A percentile compares a stretch with the other conserved stretches of the same genome.
These are phyloP conservation scores for Pelosia muscerda DNA, from an alignment of 2,888 invertebrate genomes.

Conservation along the genomic window DNA sequence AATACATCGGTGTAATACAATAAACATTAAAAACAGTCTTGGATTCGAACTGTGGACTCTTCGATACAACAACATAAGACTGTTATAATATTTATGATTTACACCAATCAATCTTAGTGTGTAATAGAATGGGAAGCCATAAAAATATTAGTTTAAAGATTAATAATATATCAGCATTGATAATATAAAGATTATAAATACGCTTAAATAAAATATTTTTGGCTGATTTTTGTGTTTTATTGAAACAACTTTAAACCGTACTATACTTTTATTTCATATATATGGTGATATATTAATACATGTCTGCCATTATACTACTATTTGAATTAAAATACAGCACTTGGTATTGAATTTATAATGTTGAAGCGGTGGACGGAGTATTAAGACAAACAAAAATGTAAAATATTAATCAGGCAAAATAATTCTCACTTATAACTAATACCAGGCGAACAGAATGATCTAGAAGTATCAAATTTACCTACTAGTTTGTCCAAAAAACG, in stretches of 20 bases:
- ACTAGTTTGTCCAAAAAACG: too few relatives aligned
- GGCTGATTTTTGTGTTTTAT: conserved; percentile 80
- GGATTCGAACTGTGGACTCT: conserved; percentile 26
- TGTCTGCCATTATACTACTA: not conserved
- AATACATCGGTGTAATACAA: conserved; percentile 66
- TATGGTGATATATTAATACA: not conserved
- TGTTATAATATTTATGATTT: conserved; percentile 70
- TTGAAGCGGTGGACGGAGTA: not conserved
- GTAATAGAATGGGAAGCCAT: conserved; percentile 79
- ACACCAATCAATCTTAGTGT: conserved; percentile 65
- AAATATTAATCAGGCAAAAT: not conserved
- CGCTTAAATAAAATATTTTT: conserved; percentile 88
- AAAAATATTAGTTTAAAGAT: conserved; percentile 82
- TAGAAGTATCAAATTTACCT: not conserved
- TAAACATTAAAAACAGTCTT: conserved; percentile 65
- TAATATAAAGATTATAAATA: conserved; percentile 86
- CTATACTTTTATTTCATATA: conserved; percentile 34
- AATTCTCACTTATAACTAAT: not conserved
- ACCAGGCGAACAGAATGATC: conserved; percentile 4
- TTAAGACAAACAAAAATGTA: not conserved
- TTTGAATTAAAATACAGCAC: too few relatives aligned
- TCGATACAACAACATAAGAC: conserved; percentile 36
- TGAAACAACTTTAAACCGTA: conserved; percentile 34
- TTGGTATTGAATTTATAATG: not conserved
- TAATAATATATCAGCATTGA: conserved; percentile 86